These are phyloP conservation scores for Tetrao urogallus DNA, from an alignment of 2,113 vertebrate genomes.

Conservation along the genomic window DNA sequence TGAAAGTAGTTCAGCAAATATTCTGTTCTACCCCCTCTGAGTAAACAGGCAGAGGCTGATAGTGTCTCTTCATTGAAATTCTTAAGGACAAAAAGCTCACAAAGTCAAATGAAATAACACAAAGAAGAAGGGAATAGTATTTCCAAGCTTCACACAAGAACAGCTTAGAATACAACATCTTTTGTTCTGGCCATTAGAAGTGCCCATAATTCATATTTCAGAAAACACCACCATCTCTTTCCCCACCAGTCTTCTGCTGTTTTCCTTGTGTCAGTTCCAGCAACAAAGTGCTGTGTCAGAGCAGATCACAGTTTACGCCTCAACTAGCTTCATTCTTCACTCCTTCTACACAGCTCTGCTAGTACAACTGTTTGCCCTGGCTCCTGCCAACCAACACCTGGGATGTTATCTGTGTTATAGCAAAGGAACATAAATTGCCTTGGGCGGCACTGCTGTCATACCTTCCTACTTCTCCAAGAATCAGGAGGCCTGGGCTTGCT, in stretches of 20 bases:
- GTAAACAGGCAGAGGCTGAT: neutral
- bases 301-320: neutral
- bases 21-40: neutral
- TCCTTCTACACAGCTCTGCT: neutral
- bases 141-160: conserved; percentile 5
- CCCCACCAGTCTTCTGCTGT: neutral
- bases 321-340: neutral
- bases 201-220: neutral
- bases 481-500: neutral
- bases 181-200: neutral
- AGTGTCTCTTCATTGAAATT: neutral
- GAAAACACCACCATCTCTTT: neutral
- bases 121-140: neutral
- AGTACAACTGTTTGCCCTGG: neutral
- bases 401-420: neutral
- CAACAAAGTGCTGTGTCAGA: neutral
- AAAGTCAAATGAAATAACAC: neutral
- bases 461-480: neutral
- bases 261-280: neutral
- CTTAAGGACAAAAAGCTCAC: conserved; percentile 18
- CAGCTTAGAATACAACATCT: neutral
- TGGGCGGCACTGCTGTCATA: neutral
- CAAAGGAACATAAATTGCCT: neutral
- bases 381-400: neutral
- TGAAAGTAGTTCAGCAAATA: conserved; percentile 34